Evolutionary conservation across 2,888 invertebrate genomes (phyloP), one percentile per base, ranked within the genome.

Genomic region (Seladonia tumulorum): DNA sequence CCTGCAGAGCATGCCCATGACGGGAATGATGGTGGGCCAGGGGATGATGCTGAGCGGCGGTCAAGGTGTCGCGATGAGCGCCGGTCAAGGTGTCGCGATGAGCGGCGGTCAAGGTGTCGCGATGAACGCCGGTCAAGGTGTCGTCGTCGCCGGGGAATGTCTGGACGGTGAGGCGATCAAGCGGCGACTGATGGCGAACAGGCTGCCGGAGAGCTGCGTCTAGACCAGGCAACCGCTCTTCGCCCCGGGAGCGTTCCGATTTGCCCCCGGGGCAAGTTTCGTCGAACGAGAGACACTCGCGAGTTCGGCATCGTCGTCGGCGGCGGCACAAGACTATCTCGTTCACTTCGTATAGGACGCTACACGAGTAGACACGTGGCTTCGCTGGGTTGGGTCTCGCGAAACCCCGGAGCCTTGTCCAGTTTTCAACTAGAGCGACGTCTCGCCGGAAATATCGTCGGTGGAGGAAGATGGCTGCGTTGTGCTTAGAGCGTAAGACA

Each of bases 201-300:
- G 98, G 94, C 97, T 98, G 94, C 98, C 98, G 71, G 98, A 98
- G 95, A 98, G 98, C 94, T 98, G 98, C 96, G 98, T 98, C 93
- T 98, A 97, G 97, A 93, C 25, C 66, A 35, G 42, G 39, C n/a
- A n/a, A 42, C 1, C 68, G 22, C 22, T 22, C 35, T 68, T 63
- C 29, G 63, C 63, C 29, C 63, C 63, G 63, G 63, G 63, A 39
- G 39, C 39, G 39, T 10, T 12, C 18, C 39, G 68, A 39, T 68
- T 63, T 16, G 68, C 39, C 22, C 14, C 68, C 22, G 68, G 68
- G 39, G 68, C 39, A 4, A 68, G 68, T 68, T 22, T 35, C 68
- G 35, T 22, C 22, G 22, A 68, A 68, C 39, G 35, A 39, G 68
- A 39, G 22, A 35, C 68, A 22, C 39, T 68, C 35, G 68, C 68